Evolutionary conservation across 2,113 vertebrate genomes (phyloP).

Genomic region (Pollachius pollachius): DNA sequence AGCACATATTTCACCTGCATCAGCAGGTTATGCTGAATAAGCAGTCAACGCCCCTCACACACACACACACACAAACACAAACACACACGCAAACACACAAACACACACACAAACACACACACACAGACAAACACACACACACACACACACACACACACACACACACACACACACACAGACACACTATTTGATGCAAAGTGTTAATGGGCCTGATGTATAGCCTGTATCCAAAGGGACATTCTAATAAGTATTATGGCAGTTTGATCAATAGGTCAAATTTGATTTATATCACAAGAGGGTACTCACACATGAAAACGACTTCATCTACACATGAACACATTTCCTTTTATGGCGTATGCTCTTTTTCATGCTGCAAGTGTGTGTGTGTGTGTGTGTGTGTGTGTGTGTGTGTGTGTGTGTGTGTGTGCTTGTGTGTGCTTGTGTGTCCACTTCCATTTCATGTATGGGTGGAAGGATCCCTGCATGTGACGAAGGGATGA

Average conservation of each 20-base stretch:
- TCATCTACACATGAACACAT: too few species aligned
- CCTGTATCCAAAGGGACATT: not conserved
- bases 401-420: not conserved
- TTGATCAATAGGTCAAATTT: too few species aligned
- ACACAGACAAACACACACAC: not conserved
- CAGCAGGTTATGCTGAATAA: conserved; percentile 34
- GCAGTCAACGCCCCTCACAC: not conserved
- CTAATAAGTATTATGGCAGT: not conserved
- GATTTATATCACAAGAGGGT: too few species aligned
- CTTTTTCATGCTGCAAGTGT: not conserved
- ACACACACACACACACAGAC: conserved; percentile 26
- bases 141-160: conserved; percentile 11
- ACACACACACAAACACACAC: not conserved
- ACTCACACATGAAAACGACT: too few species aligned
- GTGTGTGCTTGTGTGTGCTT: not conserved
- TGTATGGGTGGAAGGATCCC: not conserved
- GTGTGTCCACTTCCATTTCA: not conserved
- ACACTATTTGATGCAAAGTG: not conserved
- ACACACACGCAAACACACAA: not conserved
- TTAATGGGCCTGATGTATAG: not conserved
- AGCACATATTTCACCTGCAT: conserved; percentile 44
- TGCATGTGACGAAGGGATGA: conserved; percentile 16
- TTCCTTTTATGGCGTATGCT: not conserved
- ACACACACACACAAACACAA: not conserved
- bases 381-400: not conserved